phyloP scores from a whole-genome alignment of 2,888 invertebrate genomes.

The Liopterus haemorrhoidalis region DNA sequence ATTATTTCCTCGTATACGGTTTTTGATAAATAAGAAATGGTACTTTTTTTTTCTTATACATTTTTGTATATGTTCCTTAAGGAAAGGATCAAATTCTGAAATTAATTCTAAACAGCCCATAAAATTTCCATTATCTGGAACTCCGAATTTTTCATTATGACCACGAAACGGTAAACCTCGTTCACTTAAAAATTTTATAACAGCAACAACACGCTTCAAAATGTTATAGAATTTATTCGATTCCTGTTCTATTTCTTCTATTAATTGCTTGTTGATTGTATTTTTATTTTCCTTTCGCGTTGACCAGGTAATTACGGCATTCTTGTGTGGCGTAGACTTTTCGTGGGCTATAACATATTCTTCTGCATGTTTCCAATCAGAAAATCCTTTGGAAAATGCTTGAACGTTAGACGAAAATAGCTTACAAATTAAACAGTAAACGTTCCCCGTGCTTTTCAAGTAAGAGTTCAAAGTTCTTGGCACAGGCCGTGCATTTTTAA shows the following conservation, averaged over 20 bases:
- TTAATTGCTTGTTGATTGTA: slow-evolving; percentile 5
- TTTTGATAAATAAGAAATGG: no score
- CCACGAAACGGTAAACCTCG: slow-evolving; percentile 6
- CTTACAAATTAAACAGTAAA: slow-evolving; percentile 10
- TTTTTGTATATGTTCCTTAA: slow-evolving; percentile 2
- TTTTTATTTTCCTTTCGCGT: slow-evolving; percentile 11
- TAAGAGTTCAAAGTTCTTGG: slow-evolving; percentile 17
- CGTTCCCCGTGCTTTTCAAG: slow-evolving; percentile 10
- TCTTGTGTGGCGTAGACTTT: slow-evolving; percentile 24
- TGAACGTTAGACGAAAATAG: background rate
- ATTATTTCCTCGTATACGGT: no score
- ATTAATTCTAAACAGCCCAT: slow-evolving; percentile 3
- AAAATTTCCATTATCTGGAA: slow-evolving; percentile 10
- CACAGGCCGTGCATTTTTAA: slow-evolving; percentile 16
- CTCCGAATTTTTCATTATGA: background rate
- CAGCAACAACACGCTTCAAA: slow-evolving; percentile 8
- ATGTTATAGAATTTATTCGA: slow-evolving; percentile 1
- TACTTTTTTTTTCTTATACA: no score
- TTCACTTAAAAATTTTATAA: slow-evolving; percentile 11
- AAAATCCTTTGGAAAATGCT: slow-evolving; percentile 13
- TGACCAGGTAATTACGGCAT: slow-evolving; percentile 4
- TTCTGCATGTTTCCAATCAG: slow-evolving; percentile 13
- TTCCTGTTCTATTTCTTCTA: background rate
- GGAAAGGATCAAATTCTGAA: slow-evolving; percentile 9
- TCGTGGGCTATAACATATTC: slow-evolving; percentile 11